A percentile compares a stretch with the other conserved stretches of the same genome.
Evolutionary conservation across 2,888 invertebrate genomes (phyloP).

Genomic region (Maniola hyperantus): DNA sequence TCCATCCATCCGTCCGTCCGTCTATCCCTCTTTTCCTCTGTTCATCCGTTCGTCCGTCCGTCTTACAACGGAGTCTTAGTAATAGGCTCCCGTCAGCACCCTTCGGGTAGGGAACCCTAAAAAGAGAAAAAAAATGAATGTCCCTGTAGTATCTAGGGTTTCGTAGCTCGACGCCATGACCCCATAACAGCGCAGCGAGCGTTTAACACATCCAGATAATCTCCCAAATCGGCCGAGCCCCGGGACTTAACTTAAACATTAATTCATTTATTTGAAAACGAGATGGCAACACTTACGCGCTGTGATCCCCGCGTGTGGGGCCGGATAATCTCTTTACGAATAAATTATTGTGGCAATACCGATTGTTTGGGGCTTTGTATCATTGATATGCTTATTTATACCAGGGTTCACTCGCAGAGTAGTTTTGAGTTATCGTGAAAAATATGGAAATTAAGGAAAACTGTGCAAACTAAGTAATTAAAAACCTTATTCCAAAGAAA

Average conservation of each 20-base stretch:
- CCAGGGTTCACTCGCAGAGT: too few relatives aligned
- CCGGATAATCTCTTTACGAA: constrained; percentile 71
- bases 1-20: too few relatives aligned
- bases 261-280: constrained; percentile 69
- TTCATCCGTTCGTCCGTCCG: too few relatives aligned
- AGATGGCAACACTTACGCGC: constrained; percentile 54
- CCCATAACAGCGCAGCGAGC: constrained; percentile 68
- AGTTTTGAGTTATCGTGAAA: too few relatives aligned
- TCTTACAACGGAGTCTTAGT: too few relatives aligned
- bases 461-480: too few relatives aligned
- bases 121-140: too few relatives aligned
- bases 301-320: constrained; percentile 51
- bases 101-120: too few relatives aligned
- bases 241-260: constrained; percentile 72
- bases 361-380: constrained; percentile 15
- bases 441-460: too few relatives aligned
- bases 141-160: background rate
- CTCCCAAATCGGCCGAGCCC: constrained; percentile 78
- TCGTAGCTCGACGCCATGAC: constrained; percentile 58
- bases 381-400: background rate
- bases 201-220: constrained; percentile 79
- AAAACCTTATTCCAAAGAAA: too few relatives aligned
- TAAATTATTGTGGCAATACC: constrained; percentile 50
- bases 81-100: too few relatives aligned
- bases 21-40: too few relatives aligned